A percentile compares a stretch with the other conserved stretches of the same genome.
phyloP scores from a whole-genome alignment of 2,113 vertebrate species.

The Nyctibius bracteatus region DNA sequence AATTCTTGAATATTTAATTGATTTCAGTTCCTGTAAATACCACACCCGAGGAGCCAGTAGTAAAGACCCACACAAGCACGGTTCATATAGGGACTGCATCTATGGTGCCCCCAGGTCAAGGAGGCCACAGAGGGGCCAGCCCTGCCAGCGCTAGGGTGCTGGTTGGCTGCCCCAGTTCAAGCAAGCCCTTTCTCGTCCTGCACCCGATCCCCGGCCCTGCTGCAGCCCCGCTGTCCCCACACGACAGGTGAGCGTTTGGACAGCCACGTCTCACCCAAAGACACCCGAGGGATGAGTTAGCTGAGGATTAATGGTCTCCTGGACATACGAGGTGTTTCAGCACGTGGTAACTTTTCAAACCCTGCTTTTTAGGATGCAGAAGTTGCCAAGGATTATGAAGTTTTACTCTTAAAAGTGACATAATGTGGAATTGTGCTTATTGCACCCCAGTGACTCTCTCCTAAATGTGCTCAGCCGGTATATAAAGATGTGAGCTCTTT shows the following conservation, averaged over 20 bases:
- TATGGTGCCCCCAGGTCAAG: background rate
- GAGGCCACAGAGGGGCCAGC: background rate
- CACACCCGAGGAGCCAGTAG: background rate
- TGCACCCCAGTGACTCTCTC: background rate
- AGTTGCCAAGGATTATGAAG: slow-evolving; percentile 18
- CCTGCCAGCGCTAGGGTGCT: background rate
- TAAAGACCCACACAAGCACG: fast-evolving
- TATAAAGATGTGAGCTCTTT: slow-evolving; percentile 19
- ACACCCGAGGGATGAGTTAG: background rate
- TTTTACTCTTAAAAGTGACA: slow-evolving; percentile 26
- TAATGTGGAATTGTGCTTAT: background rate
- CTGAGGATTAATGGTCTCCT: background rate
- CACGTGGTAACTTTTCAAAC: background rate
- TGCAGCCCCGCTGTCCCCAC: fast-evolving
- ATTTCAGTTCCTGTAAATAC: background rate
- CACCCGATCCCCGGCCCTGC: fast-evolving
- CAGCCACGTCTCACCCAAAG: background rate
- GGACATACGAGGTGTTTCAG: background rate
- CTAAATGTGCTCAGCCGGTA: background rate
- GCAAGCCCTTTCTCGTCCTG: fast-evolving
- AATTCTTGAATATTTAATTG: background rate
- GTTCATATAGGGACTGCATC: background rate
- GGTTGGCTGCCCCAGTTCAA: fast-evolving
- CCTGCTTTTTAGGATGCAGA: background rate
- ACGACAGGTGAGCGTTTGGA: fast-evolving